Conservation (phyloP, 2,797 vertebrate genomes). For the Sitta carolinensis region DNA sequence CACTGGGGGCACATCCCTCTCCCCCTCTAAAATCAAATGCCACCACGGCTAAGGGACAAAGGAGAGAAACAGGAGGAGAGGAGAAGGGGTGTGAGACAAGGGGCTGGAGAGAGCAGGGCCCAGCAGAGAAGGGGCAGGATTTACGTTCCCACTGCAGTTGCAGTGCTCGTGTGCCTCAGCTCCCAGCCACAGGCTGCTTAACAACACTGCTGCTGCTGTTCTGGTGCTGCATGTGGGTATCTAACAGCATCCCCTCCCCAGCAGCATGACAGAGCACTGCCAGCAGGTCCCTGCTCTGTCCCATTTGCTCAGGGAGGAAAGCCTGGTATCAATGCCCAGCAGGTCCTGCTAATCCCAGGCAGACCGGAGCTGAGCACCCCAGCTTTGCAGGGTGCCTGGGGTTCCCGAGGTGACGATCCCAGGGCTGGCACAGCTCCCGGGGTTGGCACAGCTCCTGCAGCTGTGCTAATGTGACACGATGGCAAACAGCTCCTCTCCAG, state of each 20-base stretch:
- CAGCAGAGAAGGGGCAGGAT: not conserved
- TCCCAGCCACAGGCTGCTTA: not conserved
- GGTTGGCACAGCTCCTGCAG: not conserved
- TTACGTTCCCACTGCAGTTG: not conserved
- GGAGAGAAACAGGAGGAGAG: not conserved
- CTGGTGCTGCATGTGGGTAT: not conserved
- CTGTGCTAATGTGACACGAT: not conserved
- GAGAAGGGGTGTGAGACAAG: not conserved
- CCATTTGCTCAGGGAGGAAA: not conserved
- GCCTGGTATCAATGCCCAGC: not conserved
- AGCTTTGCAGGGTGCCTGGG: not conserved
- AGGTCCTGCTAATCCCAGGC: not conserved
- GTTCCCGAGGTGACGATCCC: not conserved
- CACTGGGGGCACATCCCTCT: not conserved
- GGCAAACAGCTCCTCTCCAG: not conserved
- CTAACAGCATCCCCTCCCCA: not conserved
- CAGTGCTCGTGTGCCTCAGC: not conserved
- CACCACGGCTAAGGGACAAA: not conserved
- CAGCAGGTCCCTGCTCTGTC: not conserved
- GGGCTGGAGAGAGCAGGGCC: not conserved
- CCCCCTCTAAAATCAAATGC: not conserved
- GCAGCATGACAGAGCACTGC: not conserved
- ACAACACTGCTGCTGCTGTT: not conserved
- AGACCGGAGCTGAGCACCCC: not conserved
- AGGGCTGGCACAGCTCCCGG: not conserved